Evolutionary conservation across 2,888 invertebrate species (phyloP).

Genomic region (Fabriciana adippe): DNA sequence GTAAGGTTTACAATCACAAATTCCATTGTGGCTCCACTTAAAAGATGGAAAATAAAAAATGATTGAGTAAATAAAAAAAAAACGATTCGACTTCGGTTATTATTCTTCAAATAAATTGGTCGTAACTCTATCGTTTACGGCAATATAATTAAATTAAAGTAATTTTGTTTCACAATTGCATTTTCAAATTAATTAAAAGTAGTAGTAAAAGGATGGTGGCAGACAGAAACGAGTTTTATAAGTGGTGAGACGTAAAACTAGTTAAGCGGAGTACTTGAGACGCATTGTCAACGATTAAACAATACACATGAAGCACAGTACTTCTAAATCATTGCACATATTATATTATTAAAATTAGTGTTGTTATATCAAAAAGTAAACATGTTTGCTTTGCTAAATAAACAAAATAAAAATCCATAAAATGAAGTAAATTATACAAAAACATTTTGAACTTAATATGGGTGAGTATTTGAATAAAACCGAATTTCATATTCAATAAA

Average conservation of each 20-base stretch:
- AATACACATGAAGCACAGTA: constrained; percentile 26
- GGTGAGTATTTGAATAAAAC: constrained; percentile 28
- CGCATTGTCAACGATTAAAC: constrained; percentile 34
- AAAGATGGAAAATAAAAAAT: no score
- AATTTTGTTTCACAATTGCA: constrained; percentile 27
- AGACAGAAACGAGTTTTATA: constrained; percentile 60
- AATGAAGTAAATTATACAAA: background rate
- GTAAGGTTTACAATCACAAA: no score
- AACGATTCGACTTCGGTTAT: no score
- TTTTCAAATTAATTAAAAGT: constrained; percentile 45
- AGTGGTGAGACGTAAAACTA: constrained; percentile 63
- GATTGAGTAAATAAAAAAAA: no score
- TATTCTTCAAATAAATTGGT: no score
- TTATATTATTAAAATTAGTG: constrained; percentile 18
- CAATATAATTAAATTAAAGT: constrained; percentile 8
- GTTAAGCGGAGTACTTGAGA: constrained; percentile 46
- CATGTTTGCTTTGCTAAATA: background rate
- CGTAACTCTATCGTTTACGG: background rate
- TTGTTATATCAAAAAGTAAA: background rate
- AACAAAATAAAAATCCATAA: background rate
- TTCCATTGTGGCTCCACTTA: no score
- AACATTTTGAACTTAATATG: background rate
- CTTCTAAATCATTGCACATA: constrained; percentile 28
- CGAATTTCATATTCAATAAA: constrained; percentile 46
- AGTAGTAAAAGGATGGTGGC: constrained; percentile 43